These are phyloP conservation scores for Drosophila albomicans DNA, from an alignment of 1,140 invertebrate genomes.

Conservation along the genomic window DNA sequence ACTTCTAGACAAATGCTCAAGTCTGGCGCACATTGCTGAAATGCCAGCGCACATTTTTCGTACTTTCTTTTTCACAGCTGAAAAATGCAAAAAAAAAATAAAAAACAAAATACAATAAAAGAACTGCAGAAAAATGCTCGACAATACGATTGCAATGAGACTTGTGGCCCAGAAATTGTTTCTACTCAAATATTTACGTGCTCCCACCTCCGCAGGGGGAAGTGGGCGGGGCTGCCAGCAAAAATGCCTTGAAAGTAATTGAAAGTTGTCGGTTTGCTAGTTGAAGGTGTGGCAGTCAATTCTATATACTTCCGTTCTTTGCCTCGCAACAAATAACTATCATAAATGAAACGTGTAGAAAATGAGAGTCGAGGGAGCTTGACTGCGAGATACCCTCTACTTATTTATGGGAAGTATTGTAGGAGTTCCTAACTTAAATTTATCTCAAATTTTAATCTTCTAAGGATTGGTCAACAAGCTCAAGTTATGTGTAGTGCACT, in stretches of 20 bases:
- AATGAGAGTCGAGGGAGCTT: background rate
- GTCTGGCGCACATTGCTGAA: constrained; percentile 69
- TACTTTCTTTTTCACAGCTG: constrained; percentile 37
- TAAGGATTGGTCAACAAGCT: too few species aligned
- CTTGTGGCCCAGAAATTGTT: constrained; percentile 43
- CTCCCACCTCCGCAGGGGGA: background rate
- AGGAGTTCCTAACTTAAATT: too few species aligned
- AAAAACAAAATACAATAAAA: background rate
- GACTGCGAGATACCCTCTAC: too few species aligned
- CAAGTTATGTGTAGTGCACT: too few species aligned
- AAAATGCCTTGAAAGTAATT: constrained; percentile 5
- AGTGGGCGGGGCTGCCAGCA: background rate
- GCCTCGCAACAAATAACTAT: background rate
- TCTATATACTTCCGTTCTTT: background rate
- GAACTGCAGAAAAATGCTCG: constrained; percentile 23
- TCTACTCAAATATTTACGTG: constrained; percentile 14
- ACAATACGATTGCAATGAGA: constrained; percentile 37
- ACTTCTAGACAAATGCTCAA: constrained; percentile 8
- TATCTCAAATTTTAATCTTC: too few species aligned
- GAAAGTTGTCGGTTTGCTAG: background rate
- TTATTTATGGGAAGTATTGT: too few species aligned
- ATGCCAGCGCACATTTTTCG: constrained; percentile 70
- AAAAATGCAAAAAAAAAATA: constrained; percentile 6
- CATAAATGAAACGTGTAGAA: background rate
- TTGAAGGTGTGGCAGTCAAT: too few species aligned